Percentiles rank a stretch among this genome's conserved stretches.
These are phyloP conservation scores for Chrysotoxum bicinctum DNA, from an alignment of 2,888 invertebrate genomes.

Conservation along the genomic window DNA sequence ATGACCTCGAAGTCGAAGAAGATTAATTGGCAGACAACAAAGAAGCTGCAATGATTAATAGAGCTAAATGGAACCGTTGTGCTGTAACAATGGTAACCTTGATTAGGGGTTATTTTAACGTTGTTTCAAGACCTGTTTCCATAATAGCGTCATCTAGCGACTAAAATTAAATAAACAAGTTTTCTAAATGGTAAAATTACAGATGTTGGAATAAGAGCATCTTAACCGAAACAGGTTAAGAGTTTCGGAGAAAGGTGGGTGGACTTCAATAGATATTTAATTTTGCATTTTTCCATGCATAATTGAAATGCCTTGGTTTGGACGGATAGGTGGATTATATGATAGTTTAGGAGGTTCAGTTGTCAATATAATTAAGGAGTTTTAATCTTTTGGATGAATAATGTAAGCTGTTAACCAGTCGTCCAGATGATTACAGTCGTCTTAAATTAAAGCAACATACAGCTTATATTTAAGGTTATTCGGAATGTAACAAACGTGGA, in stretches of 20 bases:
- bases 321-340: no score
- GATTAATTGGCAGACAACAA: slow-evolving; percentile 27
- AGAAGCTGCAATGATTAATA: slow-evolving; percentile 31
- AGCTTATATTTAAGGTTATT: no score
- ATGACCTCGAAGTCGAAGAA: slow-evolving; percentile 15
- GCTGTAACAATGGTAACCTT: slow-evolving; percentile 2
- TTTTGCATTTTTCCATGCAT: no score
- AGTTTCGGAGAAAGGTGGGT: background rate
- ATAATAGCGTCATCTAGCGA: background rate
- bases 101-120: background rate
- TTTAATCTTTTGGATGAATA: no score
- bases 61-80: background rate
- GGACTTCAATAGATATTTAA: no score
- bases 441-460: no score
- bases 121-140: background rate
- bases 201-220: background rate
- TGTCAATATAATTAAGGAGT: no score
- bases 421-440: no score
- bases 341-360: no score
- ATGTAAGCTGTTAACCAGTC: no score
- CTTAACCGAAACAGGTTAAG: background rate
- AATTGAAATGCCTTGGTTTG: no score
- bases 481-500: no score
- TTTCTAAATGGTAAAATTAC: background rate
- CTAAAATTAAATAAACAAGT: background rate